phyloP scores from a whole-genome alignment of 2,888 invertebrate genomes.

The Lepidochrysops patricia region DNA sequence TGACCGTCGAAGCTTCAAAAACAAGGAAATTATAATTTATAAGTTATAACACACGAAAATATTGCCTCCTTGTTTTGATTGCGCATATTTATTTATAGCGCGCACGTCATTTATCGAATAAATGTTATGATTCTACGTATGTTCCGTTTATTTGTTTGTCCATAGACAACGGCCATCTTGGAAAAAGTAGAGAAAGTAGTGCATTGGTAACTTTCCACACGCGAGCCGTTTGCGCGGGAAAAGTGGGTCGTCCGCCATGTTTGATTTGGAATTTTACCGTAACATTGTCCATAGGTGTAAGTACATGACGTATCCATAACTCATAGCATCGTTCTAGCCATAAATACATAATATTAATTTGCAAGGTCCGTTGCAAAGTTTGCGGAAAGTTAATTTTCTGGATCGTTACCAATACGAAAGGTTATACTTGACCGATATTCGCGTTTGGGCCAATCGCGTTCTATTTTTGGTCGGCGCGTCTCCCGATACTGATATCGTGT shows the following conservation, averaged over 20 bases:
- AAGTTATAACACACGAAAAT: background rate
- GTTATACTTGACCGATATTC: constrained; percentile 67
- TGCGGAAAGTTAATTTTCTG: constrained; percentile 41
- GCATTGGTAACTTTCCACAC: constrained; percentile 72
- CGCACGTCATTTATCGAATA: background rate
- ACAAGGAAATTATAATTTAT: background rate
- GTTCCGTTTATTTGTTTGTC: constrained; percentile 34
- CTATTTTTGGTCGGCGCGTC: constrained; percentile 65
- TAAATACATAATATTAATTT: no score
- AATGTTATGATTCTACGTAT: constrained; percentile 29
- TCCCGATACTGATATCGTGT: constrained; percentile 68
- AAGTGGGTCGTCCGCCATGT: constrained; percentile 68
- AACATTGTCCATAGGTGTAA: constrained; percentile 25
- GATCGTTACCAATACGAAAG: constrained; percentile 45
- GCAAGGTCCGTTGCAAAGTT: background rate
- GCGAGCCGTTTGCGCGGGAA: constrained; percentile 61
- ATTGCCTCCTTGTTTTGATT: background rate
- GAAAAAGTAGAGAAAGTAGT: constrained; percentile 75
- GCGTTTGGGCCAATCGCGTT: constrained; percentile 38
- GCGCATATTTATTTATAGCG: background rate
- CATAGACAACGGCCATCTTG: constrained; percentile 62
- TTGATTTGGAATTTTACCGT: constrained; percentile 55
- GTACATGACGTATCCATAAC: no score
- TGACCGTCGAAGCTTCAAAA: constrained; percentile 22
- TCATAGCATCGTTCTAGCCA: no score